Evolutionary conservation across 2,797 vertebrate species (phyloP).

Genomic region (Spinus pinus): DNA sequence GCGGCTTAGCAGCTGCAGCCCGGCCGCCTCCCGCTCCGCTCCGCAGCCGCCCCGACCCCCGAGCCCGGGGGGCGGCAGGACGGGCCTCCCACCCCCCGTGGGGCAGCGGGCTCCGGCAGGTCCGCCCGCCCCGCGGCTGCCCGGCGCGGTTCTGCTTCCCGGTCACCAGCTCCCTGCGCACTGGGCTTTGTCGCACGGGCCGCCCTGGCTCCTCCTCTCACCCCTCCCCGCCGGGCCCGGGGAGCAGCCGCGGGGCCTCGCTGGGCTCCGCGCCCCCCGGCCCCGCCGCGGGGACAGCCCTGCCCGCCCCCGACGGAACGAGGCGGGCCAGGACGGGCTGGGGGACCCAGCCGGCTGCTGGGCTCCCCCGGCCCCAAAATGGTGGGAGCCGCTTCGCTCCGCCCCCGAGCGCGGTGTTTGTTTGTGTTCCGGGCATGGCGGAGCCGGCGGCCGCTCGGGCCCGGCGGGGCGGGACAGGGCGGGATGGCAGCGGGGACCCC

Average conservation of each 20-base stretch:
- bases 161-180: slow-evolving; percentile 57
- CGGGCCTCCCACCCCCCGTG: slow-evolving; percentile 3
- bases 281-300: neutral
- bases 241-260: neutral
- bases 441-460: neutral
- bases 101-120: neutral
- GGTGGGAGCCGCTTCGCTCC: slow-evolving; percentile 15
- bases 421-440: slow-evolving; percentile 35
- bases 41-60: neutral
- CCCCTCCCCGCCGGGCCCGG: neutral
- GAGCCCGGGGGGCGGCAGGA: neutral
- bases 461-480: neutral
- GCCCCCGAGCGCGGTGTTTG: neutral
- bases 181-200: slow-evolving; percentile 52
- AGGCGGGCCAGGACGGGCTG: neutral
- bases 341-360: neutral
- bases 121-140: neutral
- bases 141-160: slow-evolving; percentile 38
- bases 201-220: slow-evolving; percentile 42
- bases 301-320: neutral
- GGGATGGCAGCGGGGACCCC: neutral
- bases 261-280: neutral
- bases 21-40: slow-evolving; percentile 1
- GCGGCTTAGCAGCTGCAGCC: slow-evolving; percentile 32
- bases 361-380: neutral